Percentiles rank a stretch among this genome's conserved stretches.
Evolutionary conservation across 2,113 vertebrate genomes (phyloP).

Genomic region (Poeciliopsis turrubarensis): DNA sequence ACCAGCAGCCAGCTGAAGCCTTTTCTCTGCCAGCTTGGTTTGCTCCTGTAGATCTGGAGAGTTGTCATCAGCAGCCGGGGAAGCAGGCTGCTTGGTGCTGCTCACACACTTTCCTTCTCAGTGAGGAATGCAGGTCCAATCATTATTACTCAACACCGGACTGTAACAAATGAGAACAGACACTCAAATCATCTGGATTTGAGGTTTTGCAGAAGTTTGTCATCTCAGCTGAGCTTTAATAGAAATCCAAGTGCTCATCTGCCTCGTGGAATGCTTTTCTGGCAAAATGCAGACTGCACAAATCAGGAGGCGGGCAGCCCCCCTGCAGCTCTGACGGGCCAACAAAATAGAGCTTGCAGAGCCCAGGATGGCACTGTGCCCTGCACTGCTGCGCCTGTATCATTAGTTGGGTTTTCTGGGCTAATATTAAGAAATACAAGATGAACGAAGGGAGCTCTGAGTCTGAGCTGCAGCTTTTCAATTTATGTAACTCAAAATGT

Average conservation of each 20-base stretch:
- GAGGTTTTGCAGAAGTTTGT: constrained; percentile 37
- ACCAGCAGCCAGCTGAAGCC: constrained; percentile 54
- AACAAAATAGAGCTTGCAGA: constrained; percentile 46
- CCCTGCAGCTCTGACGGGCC: constrained; percentile 58
- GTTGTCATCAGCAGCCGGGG: constrained; percentile 46
- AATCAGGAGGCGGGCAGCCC: constrained; percentile 66
- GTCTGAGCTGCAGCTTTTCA: not conserved
- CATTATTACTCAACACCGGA: constrained; percentile 16
- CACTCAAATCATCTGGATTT: constrained; percentile 16
- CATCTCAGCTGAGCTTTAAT: constrained; percentile 30
- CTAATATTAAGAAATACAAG: constrained; percentile 59
- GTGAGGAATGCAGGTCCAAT: constrained; percentile 34
- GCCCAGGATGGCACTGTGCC: constrained; percentile 66
- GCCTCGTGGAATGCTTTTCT: constrained; percentile 51
- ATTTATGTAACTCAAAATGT: not conserved
- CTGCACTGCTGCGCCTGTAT: constrained; percentile 33
- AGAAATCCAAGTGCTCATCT: constrained; percentile 29
- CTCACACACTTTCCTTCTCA: constrained; percentile 43
- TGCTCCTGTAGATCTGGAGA: constrained; percentile 57
- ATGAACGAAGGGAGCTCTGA: constrained; percentile 21
- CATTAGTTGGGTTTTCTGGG: constrained; percentile 39
- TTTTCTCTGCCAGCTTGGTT: constrained; percentile 59
- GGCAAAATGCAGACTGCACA: constrained; percentile 48
- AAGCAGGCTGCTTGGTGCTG: constrained; percentile 41
- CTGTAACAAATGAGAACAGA: constrained; percentile 21